A percentile compares a stretch with the other conserved stretches of the same genome.
phyloP scores from a whole-genome alignment of 2,797 vertebrate genomes.

The Oreonectes daqikongensis region DNA sequence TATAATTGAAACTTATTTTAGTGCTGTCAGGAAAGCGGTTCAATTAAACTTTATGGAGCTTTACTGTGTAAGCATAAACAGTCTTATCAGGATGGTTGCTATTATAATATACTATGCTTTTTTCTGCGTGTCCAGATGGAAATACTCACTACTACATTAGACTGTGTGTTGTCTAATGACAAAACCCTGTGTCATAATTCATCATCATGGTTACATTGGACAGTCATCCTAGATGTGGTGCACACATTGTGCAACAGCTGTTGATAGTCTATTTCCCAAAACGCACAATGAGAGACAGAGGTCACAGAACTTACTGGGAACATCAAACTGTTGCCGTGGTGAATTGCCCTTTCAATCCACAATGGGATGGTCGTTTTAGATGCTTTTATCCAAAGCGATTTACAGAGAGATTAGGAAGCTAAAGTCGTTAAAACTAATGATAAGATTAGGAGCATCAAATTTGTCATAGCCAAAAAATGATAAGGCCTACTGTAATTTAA shows the following conservation, averaged over 20 bases:
- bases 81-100: neutral
- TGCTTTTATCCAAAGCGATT: no score
- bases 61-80: neutral
- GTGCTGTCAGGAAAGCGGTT: neutral
- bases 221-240: constrained; percentile 33
- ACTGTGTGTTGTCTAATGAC: neutral
- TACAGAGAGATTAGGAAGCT: no score
- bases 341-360: constrained; percentile 3
- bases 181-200: constrained; percentile 43
- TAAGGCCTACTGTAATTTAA: no score
- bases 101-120: constrained; percentile 3
- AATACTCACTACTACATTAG: neutral
- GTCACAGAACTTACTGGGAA: constrained; percentile 22
- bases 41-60: neutral
- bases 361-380: no score
- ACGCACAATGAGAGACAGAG: constrained; percentile 46
- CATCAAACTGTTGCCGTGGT: constrained; percentile 31
- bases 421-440: no score
- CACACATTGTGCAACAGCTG: constrained; percentile 51
- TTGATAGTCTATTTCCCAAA: constrained; percentile 37
- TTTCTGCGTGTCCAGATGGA: neutral
- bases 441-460: no score
- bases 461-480: no score
- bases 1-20: constrained; percentile 8
- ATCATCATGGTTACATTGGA: constrained; percentile 30